Conservation (phyloP, 2,797 vertebrate genomes). For the Leptodactylus fallax region DNA sequence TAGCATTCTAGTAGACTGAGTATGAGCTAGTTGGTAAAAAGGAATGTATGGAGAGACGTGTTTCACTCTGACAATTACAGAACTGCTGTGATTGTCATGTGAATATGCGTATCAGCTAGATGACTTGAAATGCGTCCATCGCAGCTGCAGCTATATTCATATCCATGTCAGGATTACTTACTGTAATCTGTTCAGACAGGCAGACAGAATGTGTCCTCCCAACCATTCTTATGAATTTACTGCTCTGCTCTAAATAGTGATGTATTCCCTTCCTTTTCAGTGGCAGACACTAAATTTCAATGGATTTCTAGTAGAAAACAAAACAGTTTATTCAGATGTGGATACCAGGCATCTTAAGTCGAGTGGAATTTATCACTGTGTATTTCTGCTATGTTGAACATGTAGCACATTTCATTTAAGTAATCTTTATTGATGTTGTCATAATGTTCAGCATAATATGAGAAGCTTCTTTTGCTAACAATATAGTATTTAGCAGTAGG, state of each 20-base stretch:
- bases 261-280: background rate
- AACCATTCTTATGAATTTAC: background rate
- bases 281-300: background rate
- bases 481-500: too few relatives aligned
- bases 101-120: slow-evolving; percentile 3
- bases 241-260: background rate
- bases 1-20: background rate
- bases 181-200: slow-evolving; percentile 9
- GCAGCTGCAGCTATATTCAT: background rate
- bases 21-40: background rate
- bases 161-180: background rate
- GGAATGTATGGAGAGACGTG: background rate
- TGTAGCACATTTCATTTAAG: background rate
- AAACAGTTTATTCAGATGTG: background rate
- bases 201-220: slow-evolving; percentile 5
- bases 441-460: background rate
- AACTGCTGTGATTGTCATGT: background rate
- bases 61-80: background rate
- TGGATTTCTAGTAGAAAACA: background rate
- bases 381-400: background rate
- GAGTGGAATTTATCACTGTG: background rate
- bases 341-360: background rate
- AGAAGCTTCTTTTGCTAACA: background rate
- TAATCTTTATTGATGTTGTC: background rate
- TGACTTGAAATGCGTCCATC: background rate